Evolutionary conservation across 2,113 vertebrate species (phyloP), one percentile per base, ranked within the genome.

Genomic region (Rhinoptilus africanus): DNA sequence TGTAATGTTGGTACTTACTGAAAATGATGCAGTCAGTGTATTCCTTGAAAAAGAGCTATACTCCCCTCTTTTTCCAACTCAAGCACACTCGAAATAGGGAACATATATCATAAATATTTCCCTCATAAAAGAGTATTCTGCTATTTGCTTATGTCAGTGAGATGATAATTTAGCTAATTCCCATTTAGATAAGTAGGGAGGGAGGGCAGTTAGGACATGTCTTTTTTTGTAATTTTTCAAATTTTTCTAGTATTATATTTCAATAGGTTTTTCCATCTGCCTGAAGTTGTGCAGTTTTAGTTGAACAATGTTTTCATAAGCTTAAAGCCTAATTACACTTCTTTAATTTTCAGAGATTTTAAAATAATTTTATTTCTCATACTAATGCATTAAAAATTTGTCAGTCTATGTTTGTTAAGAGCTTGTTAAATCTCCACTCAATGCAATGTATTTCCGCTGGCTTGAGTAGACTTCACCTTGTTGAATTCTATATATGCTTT

Each of bases 21-120:
- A 62, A 86, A 80, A 69, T 0, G 3, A 60, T 53, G 26, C 22
- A 54, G 45, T 48, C 5, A 0, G 12, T 24, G 6, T 27, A 34
- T 54, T 80, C 16, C 10, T 85, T 84, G 19, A 20, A 59, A 71
- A 60, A 39, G 14, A 89, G 10, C 12, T 62, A 11, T 16, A 26
- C 13, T 59, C 16, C 23, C 14, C 19, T 51, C 17, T 78, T 48
- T 72, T 72, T 68, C 57, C 0, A 4, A 8, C 20, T 50, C 37
- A 81, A 57, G 14, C 30, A 50, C 10, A 8, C 7, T 45, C 47
- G 37, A 86, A 81, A 50, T 11, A 68, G 27, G 24, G n/a, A 74
- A 73, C 27, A 54, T 1, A 16, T 56, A 59, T 10, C 0, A 0
- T 41, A 73, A 57, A 69, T 0, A 19, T 91, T 82, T 89, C 85